A percentile compares a stretch with the other conserved stretches of the same genome.
phyloP scores from a whole-genome alignment of 2,888 invertebrate genomes.

The Acronicta alni region DNA sequence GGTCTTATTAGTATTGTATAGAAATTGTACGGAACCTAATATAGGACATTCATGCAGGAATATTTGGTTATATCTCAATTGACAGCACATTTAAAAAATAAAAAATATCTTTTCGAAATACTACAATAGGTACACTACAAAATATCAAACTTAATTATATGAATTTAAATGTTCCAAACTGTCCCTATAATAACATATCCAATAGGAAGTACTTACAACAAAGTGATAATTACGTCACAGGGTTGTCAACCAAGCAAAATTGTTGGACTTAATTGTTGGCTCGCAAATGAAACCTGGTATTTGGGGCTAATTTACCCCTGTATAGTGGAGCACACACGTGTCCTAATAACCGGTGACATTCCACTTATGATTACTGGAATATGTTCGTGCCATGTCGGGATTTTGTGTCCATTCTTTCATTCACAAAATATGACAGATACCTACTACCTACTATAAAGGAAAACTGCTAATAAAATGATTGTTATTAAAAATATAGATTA shows the following conservation, averaged over 20 bases:
- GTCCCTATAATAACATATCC: constrained; percentile 22
- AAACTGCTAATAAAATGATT: no score
- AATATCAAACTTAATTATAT: constrained; percentile 13
- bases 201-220: constrained; percentile 5
- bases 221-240: constrained; percentile 38
- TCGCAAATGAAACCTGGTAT: constrained; percentile 69
- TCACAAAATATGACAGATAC: no score
- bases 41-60: no score
- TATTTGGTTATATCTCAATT: no score
- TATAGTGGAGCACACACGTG: constrained; percentile 62
- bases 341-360: constrained; percentile 70
- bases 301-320: constrained; percentile 57
- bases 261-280: constrained; percentile 61
- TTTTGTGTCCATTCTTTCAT: constrained; percentile 33
- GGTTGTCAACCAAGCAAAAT: constrained; percentile 59
- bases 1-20: no score
- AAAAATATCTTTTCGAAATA: no score
- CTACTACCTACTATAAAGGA: no score
- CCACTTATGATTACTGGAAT: constrained; percentile 61
- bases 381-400: constrained; percentile 39
- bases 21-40: no score
- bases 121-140: neutral
- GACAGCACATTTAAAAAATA: no score
- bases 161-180: constrained; percentile 16
- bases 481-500: no score